Percentiles rank a stretch among this genome's conserved stretches.
Evolutionary conservation across 2,888 invertebrate genomes (phyloP).

Genomic region (Patella depressa): DNA sequence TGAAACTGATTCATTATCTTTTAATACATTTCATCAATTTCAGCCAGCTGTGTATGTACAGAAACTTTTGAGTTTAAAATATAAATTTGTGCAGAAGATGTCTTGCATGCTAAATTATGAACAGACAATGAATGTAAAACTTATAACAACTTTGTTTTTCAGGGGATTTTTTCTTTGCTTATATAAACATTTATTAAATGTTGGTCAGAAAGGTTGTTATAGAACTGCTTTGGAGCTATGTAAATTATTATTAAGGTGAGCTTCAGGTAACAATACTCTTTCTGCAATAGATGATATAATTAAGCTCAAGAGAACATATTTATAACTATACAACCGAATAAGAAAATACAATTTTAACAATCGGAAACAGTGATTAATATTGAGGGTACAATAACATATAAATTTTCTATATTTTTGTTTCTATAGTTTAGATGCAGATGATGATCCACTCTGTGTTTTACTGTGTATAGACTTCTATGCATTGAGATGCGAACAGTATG

Average conservation of each 20-base stretch:
- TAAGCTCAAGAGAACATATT: too few species aligned
- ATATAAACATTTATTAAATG: conserved; percentile 84
- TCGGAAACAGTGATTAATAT: neutral
- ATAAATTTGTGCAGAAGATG: too few species aligned
- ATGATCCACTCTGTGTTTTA: conserved; percentile 72
- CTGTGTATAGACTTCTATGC: conserved; percentile 88
- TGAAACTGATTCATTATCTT: too few species aligned
- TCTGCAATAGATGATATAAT: too few species aligned
- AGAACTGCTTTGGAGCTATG: conserved; percentile 90
- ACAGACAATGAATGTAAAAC: too few species aligned
- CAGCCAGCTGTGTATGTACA: too few species aligned
- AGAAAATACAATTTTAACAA: too few species aligned
- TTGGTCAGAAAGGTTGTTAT: conserved; percentile 85
- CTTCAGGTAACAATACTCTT: too few species aligned
- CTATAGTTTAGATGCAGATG: conserved; percentile 68
- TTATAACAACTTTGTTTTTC: conserved; percentile 42
- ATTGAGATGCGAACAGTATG: conserved; percentile 80
- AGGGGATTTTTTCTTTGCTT: conserved; percentile 84
- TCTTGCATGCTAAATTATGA: too few species aligned
- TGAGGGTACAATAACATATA: neutral
- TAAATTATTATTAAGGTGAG: conserved; percentile 80
- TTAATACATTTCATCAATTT: too few species aligned
- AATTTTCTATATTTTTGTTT: conserved; percentile 5
- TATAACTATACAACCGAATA: too few species aligned
- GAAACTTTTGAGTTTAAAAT: too few species aligned